Conservation (phyloP, 2,888 invertebrate species). For the Amblyteles armatorius region DNA sequence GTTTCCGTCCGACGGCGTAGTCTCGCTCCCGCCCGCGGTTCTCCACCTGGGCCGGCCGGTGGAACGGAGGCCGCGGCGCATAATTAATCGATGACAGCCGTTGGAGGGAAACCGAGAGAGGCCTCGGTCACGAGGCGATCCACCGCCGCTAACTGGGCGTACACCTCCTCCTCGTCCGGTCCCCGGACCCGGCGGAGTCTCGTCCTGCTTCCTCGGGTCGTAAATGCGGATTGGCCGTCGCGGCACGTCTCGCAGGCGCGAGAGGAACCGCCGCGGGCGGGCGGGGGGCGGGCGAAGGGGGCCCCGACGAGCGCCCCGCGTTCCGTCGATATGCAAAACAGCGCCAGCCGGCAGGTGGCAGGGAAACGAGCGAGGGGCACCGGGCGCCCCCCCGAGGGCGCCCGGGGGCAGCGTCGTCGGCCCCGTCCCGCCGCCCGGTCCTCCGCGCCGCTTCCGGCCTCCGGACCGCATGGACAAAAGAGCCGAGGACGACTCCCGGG, state of each 20-base stretch:
- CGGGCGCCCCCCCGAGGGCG: neutral
- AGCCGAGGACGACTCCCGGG: constrained; percentile 5
- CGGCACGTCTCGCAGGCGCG: constrained; percentile 22
- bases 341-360: neutral
- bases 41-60: constrained; percentile 42
- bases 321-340: constrained; percentile 45
- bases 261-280: constrained; percentile 10
- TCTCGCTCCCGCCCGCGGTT: constrained; percentile 9
- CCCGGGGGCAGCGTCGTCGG: constrained; percentile 11
- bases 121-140: constrained; percentile 23
- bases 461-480: neutral
- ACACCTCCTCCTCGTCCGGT: constrained; percentile 34
- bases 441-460: constrained; percentile 11
- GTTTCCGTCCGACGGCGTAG: neutral
- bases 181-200: constrained; percentile 32
- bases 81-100: constrained; percentile 65
- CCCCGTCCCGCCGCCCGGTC: constrained; percentile 21
- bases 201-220: constrained; percentile 9
- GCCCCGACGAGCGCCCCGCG: neutral
- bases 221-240: constrained; percentile 57
- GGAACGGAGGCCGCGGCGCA: constrained; percentile 57
- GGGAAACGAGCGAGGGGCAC: neutral
- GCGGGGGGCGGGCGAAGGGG: neutral
- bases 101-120: constrained; percentile 41
- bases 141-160: constrained; percentile 61